Evolutionary conservation across 2,113 vertebrate species (phyloP).

Genomic region (Herpetotheres cachinnans): DNA sequence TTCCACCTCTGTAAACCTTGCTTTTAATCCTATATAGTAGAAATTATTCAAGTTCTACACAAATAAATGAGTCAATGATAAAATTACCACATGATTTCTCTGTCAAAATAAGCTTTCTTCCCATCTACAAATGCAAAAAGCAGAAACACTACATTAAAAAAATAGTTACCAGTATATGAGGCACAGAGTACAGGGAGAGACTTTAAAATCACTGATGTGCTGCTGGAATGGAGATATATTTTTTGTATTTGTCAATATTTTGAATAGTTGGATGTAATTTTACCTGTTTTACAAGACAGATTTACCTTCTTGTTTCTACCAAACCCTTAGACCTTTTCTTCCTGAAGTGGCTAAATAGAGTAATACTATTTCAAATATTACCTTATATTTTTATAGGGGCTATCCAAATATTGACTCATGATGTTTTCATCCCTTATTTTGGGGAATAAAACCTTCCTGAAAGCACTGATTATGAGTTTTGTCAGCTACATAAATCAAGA

Average conservation of each 20-base stretch:
- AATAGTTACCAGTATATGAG: background rate
- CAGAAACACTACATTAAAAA: background rate
- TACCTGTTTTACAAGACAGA: background rate
- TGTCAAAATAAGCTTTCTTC: conserved; percentile 16
- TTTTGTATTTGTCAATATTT: background rate
- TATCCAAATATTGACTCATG: background rate
- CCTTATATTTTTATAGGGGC: background rate
- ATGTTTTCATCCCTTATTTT: background rate
- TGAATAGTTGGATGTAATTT: background rate
- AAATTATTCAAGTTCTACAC: background rate
- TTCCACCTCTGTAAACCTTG: background rate
- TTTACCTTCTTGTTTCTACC: background rate
- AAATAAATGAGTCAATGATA: conserved; percentile 5
- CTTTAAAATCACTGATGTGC: background rate
- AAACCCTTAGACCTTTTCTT: background rate
- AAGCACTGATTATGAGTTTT: background rate
- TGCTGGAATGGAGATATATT: background rate
- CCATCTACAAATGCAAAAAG: background rate
- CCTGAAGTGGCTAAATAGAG: background rate
- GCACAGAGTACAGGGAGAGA: background rate
- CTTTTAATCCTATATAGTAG: background rate
- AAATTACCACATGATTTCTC: background rate
- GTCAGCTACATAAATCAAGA: background rate
- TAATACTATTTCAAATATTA: background rate
- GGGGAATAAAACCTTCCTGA: background rate